Conservation (phyloP, 2,113 vertebrate species). For the Sander vitreus region DNA sequence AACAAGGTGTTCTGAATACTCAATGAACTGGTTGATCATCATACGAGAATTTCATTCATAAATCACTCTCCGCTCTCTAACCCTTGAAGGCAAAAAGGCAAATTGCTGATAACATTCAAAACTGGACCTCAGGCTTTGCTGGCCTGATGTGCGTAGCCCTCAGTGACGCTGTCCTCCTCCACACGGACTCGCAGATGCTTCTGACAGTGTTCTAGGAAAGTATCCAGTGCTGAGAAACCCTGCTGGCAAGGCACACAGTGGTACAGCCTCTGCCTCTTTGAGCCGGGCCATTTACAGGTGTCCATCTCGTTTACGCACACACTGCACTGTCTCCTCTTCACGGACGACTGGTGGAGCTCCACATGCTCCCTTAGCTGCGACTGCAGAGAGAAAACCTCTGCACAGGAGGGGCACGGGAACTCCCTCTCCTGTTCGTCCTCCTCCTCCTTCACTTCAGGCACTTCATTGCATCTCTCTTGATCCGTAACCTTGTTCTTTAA, state of each 20-base stretch:
- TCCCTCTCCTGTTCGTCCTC: constrained; percentile 62
- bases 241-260: constrained; percentile 84
- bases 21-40: constrained; percentile 23
- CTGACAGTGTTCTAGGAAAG: constrained; percentile 84
- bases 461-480: constrained; percentile 12
- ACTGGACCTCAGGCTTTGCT: constrained; percentile 47
- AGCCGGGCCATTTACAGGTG: constrained; percentile 45
- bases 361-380: constrained; percentile 71
- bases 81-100: constrained; percentile 36
- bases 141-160: constrained; percentile 28
- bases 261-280: constrained; percentile 70
- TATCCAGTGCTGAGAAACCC: constrained; percentile 73
- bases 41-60: neutral
- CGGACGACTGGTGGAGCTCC: constrained; percentile 74
- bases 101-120: constrained; percentile 13
- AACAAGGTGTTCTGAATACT: constrained; percentile 3
- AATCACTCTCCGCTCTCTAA: neutral
- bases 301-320: constrained; percentile 78
- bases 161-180: constrained; percentile 62
- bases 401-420: constrained; percentile 82
- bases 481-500: neutral
- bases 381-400: constrained; percentile 75
- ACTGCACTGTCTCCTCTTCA: constrained; percentile 70
- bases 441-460: constrained; percentile 28
- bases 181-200: constrained; percentile 73